These are phyloP conservation scores for Catalaphyllia jardinei DNA, from an alignment of 64 coral and sea anemone genomes.

Conservation along the genomic window DNA sequence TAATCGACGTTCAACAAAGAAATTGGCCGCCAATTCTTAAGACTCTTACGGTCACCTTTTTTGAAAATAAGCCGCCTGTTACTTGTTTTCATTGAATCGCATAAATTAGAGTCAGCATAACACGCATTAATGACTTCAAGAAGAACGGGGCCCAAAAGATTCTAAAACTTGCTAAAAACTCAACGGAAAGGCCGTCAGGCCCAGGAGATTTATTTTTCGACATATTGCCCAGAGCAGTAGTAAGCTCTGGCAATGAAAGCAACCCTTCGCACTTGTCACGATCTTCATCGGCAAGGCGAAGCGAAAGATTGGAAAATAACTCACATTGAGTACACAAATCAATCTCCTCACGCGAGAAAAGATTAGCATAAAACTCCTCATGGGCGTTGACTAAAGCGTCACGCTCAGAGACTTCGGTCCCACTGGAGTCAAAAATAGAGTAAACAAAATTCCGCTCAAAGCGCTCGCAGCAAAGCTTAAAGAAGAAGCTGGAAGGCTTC, in stretches of 20 bases:
- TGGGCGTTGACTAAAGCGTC: background rate
- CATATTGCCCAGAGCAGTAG: background rate
- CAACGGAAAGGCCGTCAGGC: background rate
- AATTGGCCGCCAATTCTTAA: slow-evolving; percentile 11
- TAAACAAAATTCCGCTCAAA: background rate
- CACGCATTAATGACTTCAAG: background rate
- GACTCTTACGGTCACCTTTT: background rate
- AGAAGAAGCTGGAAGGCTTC: background rate
- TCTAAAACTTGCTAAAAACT: slow-evolving; percentile 3
- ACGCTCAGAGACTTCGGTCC: too few species aligned
- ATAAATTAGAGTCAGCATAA: background rate
- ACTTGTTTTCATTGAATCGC: background rate
- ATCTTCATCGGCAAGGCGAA: background rate
- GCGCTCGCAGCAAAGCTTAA: background rate
- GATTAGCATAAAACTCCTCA: background rate
- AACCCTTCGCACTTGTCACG: background rate
- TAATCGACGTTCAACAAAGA: slow-evolving; percentile 8
- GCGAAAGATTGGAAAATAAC: background rate
- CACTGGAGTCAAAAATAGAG: too few species aligned
- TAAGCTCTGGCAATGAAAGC: background rate
- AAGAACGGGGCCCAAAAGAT: background rate
- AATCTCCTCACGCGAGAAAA: background rate
- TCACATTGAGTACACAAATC: background rate
- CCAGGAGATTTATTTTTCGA: background rate
- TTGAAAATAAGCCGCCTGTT: background rate